Base-by-base conservation (phyloP, 2,113 vertebrate genomes). In the Genyomyrus donnyi region DNA sequence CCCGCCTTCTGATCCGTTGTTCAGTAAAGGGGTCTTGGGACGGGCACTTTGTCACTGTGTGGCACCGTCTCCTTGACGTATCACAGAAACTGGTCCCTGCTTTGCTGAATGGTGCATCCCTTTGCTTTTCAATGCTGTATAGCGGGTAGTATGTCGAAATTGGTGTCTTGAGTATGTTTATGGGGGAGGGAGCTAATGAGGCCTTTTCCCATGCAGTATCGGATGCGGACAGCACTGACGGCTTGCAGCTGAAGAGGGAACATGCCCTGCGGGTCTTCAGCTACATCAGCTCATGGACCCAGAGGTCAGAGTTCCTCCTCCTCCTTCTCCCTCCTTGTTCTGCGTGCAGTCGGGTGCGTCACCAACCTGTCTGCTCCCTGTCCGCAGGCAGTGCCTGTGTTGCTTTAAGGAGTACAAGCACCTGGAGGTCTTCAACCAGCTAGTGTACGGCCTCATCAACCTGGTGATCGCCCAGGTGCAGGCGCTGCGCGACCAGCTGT, bases 341-440 rank as follows among this genome's bases (percentile, higher is more conserved):
- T 5, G 42, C 31, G 2, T 56, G 24, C 56, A 0, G 0, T 24
- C 66, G 2, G 21, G 45, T 0, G 45, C 17, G 0, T 85, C 31
- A 3, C 50, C 48, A 21, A 50, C 83, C 85, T 19, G n/a, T 88
- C 58, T 84, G 31, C 91, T 92, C 92, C 88, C 92, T 95, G 88
- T 93, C 92, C 95, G 1, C 93, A 99, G 98, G 93, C 98, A 99
- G 94, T 99, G 98, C 97, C 96, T 99, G 49, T 99, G 98, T 97
- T 99, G 98, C 96, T 99, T 99, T 96, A 99, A 99, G 95, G 98
- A 99, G 94, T 99, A 99, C 96, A 99, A 99, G 93, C 98, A 99
- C 95, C 95, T 99, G 96, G 98, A 99, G 95, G 97, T 99, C 93
- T 99, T 99, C 94, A 99, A 98, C 94, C 98, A 99, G 97, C 97